Base-by-base conservation (phyloP, 2,797 vertebrate genomes). In the Petrocephalus sullivani region DNA sequence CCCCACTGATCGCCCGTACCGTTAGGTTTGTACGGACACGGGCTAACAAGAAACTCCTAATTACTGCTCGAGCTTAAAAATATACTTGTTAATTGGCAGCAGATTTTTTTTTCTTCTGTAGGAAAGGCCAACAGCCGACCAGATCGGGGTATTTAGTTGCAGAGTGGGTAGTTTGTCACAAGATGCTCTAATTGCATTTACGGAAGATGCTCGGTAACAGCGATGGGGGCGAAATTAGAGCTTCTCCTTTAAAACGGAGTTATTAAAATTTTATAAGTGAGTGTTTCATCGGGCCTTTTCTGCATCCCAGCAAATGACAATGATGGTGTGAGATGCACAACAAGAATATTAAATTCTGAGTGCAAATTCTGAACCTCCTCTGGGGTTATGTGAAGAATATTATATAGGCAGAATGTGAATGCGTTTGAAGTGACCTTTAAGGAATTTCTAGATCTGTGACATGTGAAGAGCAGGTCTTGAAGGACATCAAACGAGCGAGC, bases 1-100 rank as follows among this genome's bases (percentile, higher is more conserved):
- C 93, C 94, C 93, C 92, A 92, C 93, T 91, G 92, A 92, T 93
- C 93, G 94, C 91, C 93, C 94, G 92, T 94, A 93, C 93, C 89
- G 6, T 90, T 93, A 92, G 91, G 21, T 75, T 93, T 92, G 92
- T 91, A 92, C 91, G 93, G 93, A 93, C 93, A 93, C 92, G 91
- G 91, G 91, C 91, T 88, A 90, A 94, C 92, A 93, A 83, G 94
- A 91, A 94, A 95, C 93, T 91, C 90, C 93, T 95, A 95, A 96
- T 95, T 94, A 95, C 93, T 90, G 90, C 91, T 91, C 91, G 89
- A 89, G 86, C 87, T 83, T 90, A 89, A 89, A 92, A 92, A 67
- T 33, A 67, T 67, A 4, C 91, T 91, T 90, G 90, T 94, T 96
- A 96, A 96, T 96, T 96, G 94, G 93, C 91, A 91, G 93, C 92